phyloP scores from a whole-genome alignment of 2,888 invertebrate genomes.

The Macrophya annulata region DNA sequence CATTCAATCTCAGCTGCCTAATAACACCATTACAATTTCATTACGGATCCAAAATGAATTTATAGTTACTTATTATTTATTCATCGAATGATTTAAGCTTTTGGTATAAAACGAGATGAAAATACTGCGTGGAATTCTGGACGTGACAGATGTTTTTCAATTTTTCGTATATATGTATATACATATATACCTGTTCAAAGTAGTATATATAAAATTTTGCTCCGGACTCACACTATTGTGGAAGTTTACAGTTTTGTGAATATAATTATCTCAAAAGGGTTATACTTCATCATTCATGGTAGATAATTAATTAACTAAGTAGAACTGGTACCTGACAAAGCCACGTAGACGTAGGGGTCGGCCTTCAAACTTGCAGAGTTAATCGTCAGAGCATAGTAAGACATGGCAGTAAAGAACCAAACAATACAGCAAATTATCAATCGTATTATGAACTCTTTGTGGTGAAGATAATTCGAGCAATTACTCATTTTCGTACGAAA shows the following conservation, averaged over 20 bases:
- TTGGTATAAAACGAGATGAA: not conserved
- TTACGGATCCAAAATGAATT: not conserved
- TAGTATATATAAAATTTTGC: not conserved
- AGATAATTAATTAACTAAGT: slow-evolving; percentile 24
- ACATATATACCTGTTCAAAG: not conserved
- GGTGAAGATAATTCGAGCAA: slow-evolving; percentile 7
- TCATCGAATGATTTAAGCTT: not conserved
- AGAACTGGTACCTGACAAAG: slow-evolving; percentile 71
- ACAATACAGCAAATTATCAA: slow-evolving; percentile 68
- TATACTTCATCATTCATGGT: slow-evolving; percentile 30
- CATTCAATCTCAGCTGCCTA: not conserved
- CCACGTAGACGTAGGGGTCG: slow-evolving; percentile 79
- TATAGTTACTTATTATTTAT: not conserved
- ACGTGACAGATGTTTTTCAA: not conserved
- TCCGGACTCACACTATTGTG: not conserved
- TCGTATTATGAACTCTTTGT: slow-evolving; percentile 64
- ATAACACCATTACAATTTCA: not conserved
- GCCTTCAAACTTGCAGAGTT: slow-evolving; percentile 80
- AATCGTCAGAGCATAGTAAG: slow-evolving; percentile 70
- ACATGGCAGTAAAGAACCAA: slow-evolving; percentile 71
- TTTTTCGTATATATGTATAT: no score
- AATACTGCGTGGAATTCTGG: not conserved
- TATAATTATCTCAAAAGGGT: slow-evolving; percentile 10
- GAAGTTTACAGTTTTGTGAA: slow-evolving; percentile 12
- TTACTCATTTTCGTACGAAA: not conserved